Evolutionary conservation across 1,140 invertebrate species (phyloP).

Genomic region (Trinorchestia longiramus): DNA sequence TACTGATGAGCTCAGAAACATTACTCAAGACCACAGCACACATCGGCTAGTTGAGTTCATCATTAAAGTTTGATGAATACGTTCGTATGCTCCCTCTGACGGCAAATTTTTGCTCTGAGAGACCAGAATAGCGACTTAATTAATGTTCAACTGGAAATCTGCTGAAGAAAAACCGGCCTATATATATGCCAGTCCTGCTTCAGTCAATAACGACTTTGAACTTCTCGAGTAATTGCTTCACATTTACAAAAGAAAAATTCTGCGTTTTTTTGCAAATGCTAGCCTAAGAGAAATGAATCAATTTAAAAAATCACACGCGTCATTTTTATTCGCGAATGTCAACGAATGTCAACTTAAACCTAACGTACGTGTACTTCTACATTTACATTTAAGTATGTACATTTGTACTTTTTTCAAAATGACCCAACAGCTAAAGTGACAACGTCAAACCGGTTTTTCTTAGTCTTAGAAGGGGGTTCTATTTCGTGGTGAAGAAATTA

Average conservation of each 20-base stretch:
- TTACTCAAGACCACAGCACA: constrained; percentile 10
- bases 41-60: background rate
- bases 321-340: background rate
- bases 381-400: too few relatives aligned
- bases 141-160: background rate
- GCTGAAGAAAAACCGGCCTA: background rate
- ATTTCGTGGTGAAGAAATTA: too few relatives aligned
- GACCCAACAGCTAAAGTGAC: too few relatives aligned
- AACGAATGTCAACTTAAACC: background rate
- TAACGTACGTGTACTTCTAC: too few relatives aligned
- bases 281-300: background rate
- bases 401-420: too few relatives aligned
- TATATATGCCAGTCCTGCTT: background rate
- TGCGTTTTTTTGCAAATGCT: background rate
- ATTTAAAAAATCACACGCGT: background rate
- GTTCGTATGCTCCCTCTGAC: background rate
- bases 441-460: too few relatives aligned
- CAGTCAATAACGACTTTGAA: background rate
- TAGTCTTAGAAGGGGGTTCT: too few relatives aligned
- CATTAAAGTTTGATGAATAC: background rate
- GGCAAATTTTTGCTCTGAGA: background rate
- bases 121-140: background rate
- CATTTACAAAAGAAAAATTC: background rate
- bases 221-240: background rate
- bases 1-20: background rate